Conservation (phyloP, 2,113 vertebrate genomes). For the Mungos mungo region DNA sequence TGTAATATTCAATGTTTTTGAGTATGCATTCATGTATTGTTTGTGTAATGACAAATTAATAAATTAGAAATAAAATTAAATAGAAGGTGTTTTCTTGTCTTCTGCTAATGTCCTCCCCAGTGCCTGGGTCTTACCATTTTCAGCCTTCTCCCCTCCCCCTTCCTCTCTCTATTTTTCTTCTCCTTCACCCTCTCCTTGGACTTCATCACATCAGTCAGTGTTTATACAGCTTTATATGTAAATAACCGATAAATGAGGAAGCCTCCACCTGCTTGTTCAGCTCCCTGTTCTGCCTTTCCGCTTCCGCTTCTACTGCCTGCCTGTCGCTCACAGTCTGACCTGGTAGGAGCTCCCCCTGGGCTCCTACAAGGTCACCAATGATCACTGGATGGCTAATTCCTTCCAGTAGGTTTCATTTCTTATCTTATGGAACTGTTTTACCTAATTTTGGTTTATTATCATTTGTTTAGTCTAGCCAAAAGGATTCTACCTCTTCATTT, state of each 20-base stretch:
- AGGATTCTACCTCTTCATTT: not conserved
- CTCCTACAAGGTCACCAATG: not conserved
- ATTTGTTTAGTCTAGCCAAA: not conserved
- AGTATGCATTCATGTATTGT: constrained; percentile 72
- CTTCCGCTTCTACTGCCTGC: too few relatives aligned
- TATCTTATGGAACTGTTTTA: not conserved
- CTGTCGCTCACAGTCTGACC: not conserved
- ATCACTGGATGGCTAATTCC: not conserved
- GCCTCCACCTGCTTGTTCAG: not conserved
- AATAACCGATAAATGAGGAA: not conserved
- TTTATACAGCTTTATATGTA: not conserved
- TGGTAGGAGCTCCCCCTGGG: not conserved
- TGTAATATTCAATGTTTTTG: constrained; percentile 70
- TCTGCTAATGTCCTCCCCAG: not conserved
- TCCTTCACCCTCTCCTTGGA: not conserved
- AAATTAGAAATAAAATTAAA: constrained; percentile 74
- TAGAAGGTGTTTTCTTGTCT: constrained; percentile 56
- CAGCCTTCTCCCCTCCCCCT: not conserved
- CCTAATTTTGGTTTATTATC: not conserved
- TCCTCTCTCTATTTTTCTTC: not conserved
- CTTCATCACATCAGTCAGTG: not conserved
- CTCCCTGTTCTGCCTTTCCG: not conserved
- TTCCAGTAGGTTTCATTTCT: not conserved
- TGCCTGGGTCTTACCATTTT: not conserved
- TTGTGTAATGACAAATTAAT: constrained; percentile 74